Evolutionary conservation across 2,797 vertebrate genomes (phyloP).

Genomic region (Ptychobarbus kaznakovi): DNA sequence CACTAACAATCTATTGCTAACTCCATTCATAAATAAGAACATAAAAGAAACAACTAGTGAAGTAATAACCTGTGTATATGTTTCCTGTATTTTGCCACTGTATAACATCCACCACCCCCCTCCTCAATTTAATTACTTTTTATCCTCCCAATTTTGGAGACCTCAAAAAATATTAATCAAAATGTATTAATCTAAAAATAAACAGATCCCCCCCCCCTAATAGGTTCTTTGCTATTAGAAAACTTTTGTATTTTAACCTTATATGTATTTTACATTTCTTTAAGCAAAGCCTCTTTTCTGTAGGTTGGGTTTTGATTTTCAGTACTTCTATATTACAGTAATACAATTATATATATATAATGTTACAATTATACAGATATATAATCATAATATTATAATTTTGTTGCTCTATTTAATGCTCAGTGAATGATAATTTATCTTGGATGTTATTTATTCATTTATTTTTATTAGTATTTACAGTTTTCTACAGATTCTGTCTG

Average conservation of each 20-base stretch:
- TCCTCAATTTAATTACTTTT: no score
- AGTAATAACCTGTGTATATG: neutral
- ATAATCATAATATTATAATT: neutral
- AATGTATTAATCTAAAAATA: neutral
- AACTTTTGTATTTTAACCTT: neutral
- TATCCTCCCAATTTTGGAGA: neutral
- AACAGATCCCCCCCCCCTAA: neutral
- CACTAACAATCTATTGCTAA: neutral
- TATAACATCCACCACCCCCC: neutral
- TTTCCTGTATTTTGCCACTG: neutral
- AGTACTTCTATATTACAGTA: neutral
- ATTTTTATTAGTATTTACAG: neutral
- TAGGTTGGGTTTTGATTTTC: neutral
- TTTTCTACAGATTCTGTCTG: neutral
- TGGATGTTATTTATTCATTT: accelerated
- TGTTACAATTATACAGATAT: neutral
- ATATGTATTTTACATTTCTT: neutral
- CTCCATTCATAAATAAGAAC: neutral
- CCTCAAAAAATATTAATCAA: neutral
- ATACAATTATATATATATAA: neutral
- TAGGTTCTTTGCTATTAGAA: neutral
- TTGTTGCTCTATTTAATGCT: neutral
- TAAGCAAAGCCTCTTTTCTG: neutral
- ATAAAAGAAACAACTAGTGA: neutral
- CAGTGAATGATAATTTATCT: neutral